Evolutionary conservation across 2,888 invertebrate species (phyloP).

Genomic region (Timema podura): DNA sequence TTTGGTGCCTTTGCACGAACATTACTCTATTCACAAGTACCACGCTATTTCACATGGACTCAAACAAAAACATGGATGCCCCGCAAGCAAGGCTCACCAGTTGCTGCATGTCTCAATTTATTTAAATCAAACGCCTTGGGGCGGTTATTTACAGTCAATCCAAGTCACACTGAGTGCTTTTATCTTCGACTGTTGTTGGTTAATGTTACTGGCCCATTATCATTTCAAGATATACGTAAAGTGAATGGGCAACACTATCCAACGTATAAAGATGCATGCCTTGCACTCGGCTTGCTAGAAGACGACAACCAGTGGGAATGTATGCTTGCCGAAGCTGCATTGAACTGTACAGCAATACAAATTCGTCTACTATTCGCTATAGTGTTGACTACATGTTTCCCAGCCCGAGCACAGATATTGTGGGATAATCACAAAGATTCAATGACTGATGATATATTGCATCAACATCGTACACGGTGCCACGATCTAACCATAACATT

Average conservation of each 20-base stretch:
- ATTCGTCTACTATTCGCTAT: slow-evolving; percentile 35
- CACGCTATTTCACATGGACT: slow-evolving; percentile 30
- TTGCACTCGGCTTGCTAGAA: slow-evolving; percentile 16
- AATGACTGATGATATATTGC: slow-evolving; percentile 9
- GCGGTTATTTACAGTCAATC: slow-evolving; percentile 23
- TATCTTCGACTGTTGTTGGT: neutral
- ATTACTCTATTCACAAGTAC: slow-evolving; percentile 17
- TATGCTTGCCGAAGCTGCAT: neutral
- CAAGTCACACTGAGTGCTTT: slow-evolving; percentile 30
- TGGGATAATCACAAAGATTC: slow-evolving; percentile 25
- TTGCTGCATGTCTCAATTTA: neutral
- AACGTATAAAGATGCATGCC: slow-evolving; percentile 17
- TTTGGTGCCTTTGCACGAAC: neutral
- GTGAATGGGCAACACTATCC: neutral
- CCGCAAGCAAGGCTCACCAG: slow-evolving; percentile 4
- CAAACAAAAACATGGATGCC: neutral
- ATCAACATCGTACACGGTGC: slow-evolving; percentile 22
- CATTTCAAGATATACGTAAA: too few relatives aligned
- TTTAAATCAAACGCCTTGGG: neutral
- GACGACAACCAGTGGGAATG: slow-evolving; percentile 16
- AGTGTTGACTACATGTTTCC: slow-evolving; percentile 7
- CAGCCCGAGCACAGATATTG: slow-evolving; percentile 7
- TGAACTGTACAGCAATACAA: slow-evolving; percentile 32
- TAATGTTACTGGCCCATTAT: too few relatives aligned
- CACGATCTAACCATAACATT: slow-evolving; percentile 33